Base-by-base conservation (phyloP, 2,888 invertebrate species). In the Noctua comes region DNA sequence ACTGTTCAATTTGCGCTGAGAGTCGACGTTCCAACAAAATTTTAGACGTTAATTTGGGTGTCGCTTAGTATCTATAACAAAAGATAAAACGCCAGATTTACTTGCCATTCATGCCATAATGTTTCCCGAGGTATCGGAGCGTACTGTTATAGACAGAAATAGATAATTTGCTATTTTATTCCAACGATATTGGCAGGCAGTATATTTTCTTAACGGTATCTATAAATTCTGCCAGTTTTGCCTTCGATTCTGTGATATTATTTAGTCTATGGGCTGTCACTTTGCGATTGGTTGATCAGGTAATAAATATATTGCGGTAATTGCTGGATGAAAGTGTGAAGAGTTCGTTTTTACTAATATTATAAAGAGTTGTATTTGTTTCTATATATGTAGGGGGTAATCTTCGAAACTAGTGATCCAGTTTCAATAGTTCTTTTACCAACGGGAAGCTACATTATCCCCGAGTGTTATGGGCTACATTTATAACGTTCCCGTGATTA, bases 121-220 rank as follows among this genome's bases (percentile, higher is more conserved):
- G 73, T 80, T 76, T 62, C 48, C 21, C 65, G 48, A 83, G 57
- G 76, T 80, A 70, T 75, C 73, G 36, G 8, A 59, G 48, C 51
- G 54, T 62, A 43, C 40, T 43, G 68, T 57, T 75, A 57, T 31
- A 76, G 36, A 83, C 86, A 78, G 76, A 86, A 87, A 88, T 87
- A 88, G 88, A 88, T 79, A 80, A 77, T 86, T 84, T 75, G 72
- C 76, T 80, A 88, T 85, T 85, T 81, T 79, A 81, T 78, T 76
- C 65, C 59, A 54, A 27, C 48, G 68, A 72, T 83, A 85, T 87
- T 88, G 88, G 88, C 88, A 78, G 27, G 72, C 70, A 59, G 66
- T 80, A 69, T 87, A 79, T 88, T 88, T 85, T 77, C 73, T 72
- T 84, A 84, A 86, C 65, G 73, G 73, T 48, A 16, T 48, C 57